These are phyloP conservation scores for Vulpes ferrilata DNA, from an alignment of 2,113 vertebrate species.

Conservation along the genomic window DNA sequence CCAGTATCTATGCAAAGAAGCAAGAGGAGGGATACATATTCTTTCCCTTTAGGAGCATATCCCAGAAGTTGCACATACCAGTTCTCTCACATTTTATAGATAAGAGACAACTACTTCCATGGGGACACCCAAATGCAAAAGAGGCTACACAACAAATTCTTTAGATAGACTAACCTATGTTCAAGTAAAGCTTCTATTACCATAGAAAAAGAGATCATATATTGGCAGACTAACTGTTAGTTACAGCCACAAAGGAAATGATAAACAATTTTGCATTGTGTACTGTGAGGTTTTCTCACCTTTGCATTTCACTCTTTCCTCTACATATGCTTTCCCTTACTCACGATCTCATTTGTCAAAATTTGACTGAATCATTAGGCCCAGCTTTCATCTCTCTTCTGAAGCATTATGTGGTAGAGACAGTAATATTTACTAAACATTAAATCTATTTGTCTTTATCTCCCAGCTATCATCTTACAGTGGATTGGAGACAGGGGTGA, in stretches of 20 bases:
- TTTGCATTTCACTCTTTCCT: not conserved
- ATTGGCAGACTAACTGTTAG: not conserved
- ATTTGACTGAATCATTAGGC: not conserved
- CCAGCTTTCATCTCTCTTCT: not conserved
- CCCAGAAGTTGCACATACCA: not conserved
- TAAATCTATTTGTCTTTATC: not conserved
- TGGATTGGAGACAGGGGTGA: too few species aligned
- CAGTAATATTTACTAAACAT: not conserved
- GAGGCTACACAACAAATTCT: not conserved
- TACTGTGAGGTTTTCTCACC: not conserved
- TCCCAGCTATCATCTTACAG: not conserved
- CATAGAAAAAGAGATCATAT: not conserved
- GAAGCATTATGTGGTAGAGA: not conserved
- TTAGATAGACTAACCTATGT: not conserved
- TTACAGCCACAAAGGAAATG: not conserved
- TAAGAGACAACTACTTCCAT: not conserved
- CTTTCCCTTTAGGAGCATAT: not conserved
- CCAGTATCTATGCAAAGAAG: not conserved
- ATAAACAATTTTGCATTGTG: not conserved
- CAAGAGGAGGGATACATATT: not conserved
- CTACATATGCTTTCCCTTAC: not conserved
- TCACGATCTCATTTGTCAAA: slow-evolving; percentile 10
- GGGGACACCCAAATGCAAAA: not conserved
- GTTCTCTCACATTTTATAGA: not conserved
- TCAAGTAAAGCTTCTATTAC: not conserved